These are phyloP conservation scores for Clinocottus analis DNA, from an alignment of 2,113 vertebrate species.

Conservation along the genomic window DNA sequence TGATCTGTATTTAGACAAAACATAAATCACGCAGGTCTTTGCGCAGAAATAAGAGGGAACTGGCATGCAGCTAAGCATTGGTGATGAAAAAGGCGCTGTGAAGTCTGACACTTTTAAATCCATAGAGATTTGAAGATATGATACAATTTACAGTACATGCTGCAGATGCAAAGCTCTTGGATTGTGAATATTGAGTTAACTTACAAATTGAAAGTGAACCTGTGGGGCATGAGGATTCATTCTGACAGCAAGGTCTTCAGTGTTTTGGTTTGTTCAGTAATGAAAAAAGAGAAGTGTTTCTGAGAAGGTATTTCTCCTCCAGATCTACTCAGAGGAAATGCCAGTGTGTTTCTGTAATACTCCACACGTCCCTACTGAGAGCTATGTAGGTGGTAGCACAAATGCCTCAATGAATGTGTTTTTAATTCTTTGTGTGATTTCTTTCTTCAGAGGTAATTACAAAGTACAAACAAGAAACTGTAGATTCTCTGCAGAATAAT, in stretches of 20 bases:
- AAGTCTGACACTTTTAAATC: background rate
- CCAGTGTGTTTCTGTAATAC: conserved; percentile 43
- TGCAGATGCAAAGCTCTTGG: background rate
- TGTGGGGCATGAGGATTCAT: conserved; percentile 1
- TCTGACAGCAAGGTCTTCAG: conserved; percentile 20
- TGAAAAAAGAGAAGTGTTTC: conserved; percentile 24
- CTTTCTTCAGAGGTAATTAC: conserved; percentile 26
- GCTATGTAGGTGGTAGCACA: conserved; percentile 53
- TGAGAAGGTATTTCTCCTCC: conserved; percentile 27
- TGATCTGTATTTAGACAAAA: conserved; percentile 3
- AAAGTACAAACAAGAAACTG: conserved; percentile 16
- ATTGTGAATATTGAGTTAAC: conserved; percentile 6
- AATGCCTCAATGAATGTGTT: conserved; percentile 44
- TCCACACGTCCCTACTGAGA: conserved; percentile 48
- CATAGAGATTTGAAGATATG: background rate
- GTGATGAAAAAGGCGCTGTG: background rate
- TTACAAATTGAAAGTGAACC: conserved; percentile 15
- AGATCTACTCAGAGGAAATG: conserved; percentile 46
- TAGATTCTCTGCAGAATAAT: background rate
- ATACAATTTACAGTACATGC: background rate
- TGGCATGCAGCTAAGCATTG: background rate
- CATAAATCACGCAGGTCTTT: conserved; percentile 29
- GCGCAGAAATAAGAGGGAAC: background rate
- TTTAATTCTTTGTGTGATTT: conserved; percentile 21
- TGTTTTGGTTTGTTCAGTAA: conserved; percentile 16